These are phyloP conservation scores for Nothocercus nigrocapillus DNA, from an alignment of 2,113 vertebrate species.

Conservation along the genomic window DNA sequence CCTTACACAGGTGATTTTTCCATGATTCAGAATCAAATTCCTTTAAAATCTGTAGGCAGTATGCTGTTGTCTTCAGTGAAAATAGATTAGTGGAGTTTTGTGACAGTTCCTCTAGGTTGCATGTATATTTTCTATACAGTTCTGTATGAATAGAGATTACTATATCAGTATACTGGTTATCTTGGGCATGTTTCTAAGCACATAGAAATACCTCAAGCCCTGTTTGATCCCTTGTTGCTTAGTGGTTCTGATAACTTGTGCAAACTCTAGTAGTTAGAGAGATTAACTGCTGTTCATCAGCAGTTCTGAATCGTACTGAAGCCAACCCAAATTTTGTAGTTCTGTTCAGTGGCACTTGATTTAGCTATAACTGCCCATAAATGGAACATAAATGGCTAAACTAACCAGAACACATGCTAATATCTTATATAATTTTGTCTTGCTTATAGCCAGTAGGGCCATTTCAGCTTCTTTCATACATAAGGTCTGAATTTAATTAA, in stretches of 20 bases:
- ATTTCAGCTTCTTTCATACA: background rate
- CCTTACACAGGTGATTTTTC: background rate
- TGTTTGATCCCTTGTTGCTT: background rate
- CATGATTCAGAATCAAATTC: background rate
- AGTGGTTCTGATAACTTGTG: accelerated
- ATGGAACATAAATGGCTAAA: background rate
- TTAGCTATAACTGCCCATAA: accelerated
- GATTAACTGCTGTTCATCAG: background rate
- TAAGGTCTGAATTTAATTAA: background rate
- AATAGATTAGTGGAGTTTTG: background rate
- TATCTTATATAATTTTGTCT: background rate
- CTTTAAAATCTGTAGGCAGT: background rate
- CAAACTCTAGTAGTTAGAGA: background rate
- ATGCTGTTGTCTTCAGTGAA: background rate
- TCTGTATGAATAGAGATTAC: background rate
- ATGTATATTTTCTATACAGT: background rate
- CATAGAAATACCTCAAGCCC: accelerated
- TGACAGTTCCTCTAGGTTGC: background rate
- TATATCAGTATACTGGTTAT: background rate
- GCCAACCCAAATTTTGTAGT: background rate
- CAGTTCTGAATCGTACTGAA: background rate
- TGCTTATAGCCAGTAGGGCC: background rate
- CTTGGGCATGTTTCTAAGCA: background rate
- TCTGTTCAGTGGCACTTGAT: background rate
- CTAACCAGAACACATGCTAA: background rate